A percentile compares a stretch with the other conserved stretches of the same genome.
phyloP scores from a whole-genome alignment of 2,113 vertebrate genomes.

The Potamarius usumacintae region DNA sequence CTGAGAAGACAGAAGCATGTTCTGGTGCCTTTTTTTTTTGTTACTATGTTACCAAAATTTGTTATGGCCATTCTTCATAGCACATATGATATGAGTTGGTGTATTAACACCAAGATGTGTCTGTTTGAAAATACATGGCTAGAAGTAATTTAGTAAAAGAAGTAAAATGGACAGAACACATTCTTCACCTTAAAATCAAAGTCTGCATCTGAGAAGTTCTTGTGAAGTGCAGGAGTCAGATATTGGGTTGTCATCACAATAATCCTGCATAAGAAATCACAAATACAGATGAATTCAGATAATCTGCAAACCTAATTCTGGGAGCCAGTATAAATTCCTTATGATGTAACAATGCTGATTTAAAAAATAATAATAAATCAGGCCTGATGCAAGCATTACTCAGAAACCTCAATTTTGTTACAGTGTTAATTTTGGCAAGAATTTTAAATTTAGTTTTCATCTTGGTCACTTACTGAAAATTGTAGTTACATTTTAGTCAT shows the following conservation, averaged over 20 bases:
- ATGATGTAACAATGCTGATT: neutral
- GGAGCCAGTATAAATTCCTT: neutral
- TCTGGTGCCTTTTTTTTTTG: neutral
- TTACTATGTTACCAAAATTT: neutral
- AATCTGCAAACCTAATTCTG: neutral
- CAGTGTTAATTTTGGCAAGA: too few species aligned
- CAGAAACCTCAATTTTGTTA: neutral
- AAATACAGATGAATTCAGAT: neutral
- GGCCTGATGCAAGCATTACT: neutral
- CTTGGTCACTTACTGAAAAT: too few species aligned
- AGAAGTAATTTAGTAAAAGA: neutral
- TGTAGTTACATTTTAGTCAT: too few species aligned
- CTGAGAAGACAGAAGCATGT: neutral
- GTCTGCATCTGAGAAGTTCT: constrained; percentile 93
- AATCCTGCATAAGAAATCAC: constrained; percentile 75
- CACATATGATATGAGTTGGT: neutral
- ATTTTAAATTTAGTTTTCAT: too few species aligned
- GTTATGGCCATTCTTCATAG: neutral
- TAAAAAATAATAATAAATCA: neutral
- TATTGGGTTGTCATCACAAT: constrained; percentile 94
- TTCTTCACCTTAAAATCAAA: constrained; percentile 90
- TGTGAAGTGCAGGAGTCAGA: constrained; percentile 90
- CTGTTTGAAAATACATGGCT: neutral
- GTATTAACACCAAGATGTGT: neutral
- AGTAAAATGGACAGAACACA: neutral